Conservation (phyloP, 2,888 invertebrate species). For the Coenonympha glycerion region DNA sequence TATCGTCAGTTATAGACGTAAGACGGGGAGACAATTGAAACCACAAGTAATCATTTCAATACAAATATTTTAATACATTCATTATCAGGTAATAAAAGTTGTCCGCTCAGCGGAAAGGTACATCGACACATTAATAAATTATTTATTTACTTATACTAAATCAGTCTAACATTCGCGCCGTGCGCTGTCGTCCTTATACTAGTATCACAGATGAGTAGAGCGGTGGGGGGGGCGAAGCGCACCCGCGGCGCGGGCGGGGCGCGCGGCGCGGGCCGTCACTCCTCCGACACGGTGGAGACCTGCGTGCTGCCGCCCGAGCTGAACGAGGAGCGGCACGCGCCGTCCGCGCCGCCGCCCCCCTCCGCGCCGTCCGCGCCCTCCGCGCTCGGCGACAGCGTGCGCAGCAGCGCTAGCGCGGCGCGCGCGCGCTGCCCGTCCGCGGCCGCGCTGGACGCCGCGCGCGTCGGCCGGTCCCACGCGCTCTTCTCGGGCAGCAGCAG, state of each 20-base stretch:
- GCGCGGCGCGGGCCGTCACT: conserved; percentile 53
- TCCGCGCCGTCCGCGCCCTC: conserved; percentile 47
- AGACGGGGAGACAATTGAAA: conserved; percentile 41
- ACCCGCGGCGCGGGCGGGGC: conserved; percentile 44
- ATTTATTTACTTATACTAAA: conserved; percentile 72
- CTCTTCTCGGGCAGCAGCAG: conserved; percentile 42
- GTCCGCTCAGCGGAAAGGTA: conserved; percentile 75
- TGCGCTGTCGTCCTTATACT: conserved; percentile 68
- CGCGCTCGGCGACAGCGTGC: conserved; percentile 63
- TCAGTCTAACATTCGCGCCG: conserved; percentile 74
- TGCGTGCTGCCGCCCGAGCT: conserved; percentile 79
- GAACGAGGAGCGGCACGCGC: conserved; percentile 77
- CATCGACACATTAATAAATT: conserved; percentile 71
- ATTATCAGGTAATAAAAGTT: conserved; percentile 68
- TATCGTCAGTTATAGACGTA: conserved; percentile 22
- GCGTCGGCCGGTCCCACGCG: conserved; percentile 73
- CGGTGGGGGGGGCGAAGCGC: conserved; percentile 68
- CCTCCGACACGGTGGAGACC: conserved; percentile 78
- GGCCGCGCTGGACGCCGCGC: conserved; percentile 73
- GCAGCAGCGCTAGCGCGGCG: conserved; percentile 59
- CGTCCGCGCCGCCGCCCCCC: conserved; percentile 54
- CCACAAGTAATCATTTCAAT: conserved; percentile 50
- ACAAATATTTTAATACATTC: conserved; percentile 53
- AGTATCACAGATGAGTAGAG: conserved; percentile 76
- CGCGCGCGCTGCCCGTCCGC: conserved; percentile 72